A percentile compares a stretch with the other conserved stretches of the same genome.
Conservation (phyloP, 2,113 vertebrate genomes). For the Mus pahari region DNA sequence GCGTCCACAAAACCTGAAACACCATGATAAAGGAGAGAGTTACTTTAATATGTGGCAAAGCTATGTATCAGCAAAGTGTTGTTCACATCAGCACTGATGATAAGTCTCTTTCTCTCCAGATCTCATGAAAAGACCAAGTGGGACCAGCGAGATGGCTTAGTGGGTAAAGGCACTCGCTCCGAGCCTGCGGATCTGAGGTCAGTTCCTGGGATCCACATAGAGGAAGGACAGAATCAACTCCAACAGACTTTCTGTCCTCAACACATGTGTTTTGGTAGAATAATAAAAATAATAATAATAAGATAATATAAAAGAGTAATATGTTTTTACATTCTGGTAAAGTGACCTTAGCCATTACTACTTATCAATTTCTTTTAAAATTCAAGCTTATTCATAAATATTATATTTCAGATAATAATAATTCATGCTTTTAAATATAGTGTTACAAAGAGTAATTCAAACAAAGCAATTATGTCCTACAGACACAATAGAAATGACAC, state of each 20-base stretch:
- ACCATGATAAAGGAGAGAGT: conserved; percentile 11
- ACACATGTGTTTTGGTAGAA: background rate
- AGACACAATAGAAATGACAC: conserved; percentile 82
- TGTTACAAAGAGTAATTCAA: conserved; percentile 78
- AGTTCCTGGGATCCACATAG: background rate
- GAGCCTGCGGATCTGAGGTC: background rate
- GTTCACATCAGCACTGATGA: background rate
- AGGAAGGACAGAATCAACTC: background rate
- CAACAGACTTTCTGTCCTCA: background rate
- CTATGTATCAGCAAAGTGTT: conserved; percentile 3
- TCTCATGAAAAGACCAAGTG: background rate
- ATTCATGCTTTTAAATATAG: conserved; percentile 65
- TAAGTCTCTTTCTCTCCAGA: background rate
- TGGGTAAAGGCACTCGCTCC: background rate
- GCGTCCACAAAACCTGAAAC: conserved; percentile 13
- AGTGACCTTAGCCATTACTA: background rate
- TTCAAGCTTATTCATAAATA: conserved; percentile 38
- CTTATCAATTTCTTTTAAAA: conserved; percentile 43
- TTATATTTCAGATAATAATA: too few relatives aligned
- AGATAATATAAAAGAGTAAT: conserved; percentile 10
- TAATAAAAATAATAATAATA: background rate
- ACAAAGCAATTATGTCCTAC: conserved; percentile 76
- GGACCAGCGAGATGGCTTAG: background rate
- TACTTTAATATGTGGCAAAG: conserved; percentile 37
- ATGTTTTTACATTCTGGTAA: conserved; percentile 45